Evolutionary conservation across 1,140 invertebrate genomes (phyloP), one percentile per base, ranked within the genome.

Genomic region (Monomorium pharaonis): DNA sequence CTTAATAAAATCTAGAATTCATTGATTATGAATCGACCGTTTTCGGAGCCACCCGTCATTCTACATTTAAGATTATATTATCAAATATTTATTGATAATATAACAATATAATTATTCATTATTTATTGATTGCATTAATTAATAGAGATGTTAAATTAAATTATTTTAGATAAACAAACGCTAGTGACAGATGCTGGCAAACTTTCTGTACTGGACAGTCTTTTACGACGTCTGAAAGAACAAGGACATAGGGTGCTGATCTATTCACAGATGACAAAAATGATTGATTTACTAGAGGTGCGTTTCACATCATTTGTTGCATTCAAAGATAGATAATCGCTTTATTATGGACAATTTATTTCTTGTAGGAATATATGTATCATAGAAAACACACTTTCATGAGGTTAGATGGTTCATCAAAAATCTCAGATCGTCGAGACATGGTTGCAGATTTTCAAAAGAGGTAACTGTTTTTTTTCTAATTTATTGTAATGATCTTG

Each of bases 201-300:
- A 94, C 95, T 99, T 37, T 97, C 97, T 65, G 98, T 99, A 12
- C 95, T 99, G 27, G 98, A 99, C 92, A 96, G 96, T 30, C 95
- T 99, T 58, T 94, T 99, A 24, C 97, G 96, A 54, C 96, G 97
- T 76, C 95, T 99, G 2, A 98, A 99, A 91, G 96, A 97, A 80
- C 97, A 97, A 87, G 98, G 98, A 0, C 98, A 99, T 95, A 96
- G 98, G 85, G 99, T 99, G 0, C 96, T 99, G 9, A 98, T 99
- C 90, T 99, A 99, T 94, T 99, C 98, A 6, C 99, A 99, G 95
- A 99, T 99, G 98, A 99, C 98, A 0, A 97, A 98, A 93, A 99
- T 99, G 98, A 98, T 99, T 89, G 99, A 99, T 94, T 95, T 99
- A 30, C 94, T 99, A 60, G 98, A 99, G 96, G 98, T 99, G 94